Conservation (phyloP, 2,797 vertebrate genomes). For the Pseudochaenichthys georgianus region DNA sequence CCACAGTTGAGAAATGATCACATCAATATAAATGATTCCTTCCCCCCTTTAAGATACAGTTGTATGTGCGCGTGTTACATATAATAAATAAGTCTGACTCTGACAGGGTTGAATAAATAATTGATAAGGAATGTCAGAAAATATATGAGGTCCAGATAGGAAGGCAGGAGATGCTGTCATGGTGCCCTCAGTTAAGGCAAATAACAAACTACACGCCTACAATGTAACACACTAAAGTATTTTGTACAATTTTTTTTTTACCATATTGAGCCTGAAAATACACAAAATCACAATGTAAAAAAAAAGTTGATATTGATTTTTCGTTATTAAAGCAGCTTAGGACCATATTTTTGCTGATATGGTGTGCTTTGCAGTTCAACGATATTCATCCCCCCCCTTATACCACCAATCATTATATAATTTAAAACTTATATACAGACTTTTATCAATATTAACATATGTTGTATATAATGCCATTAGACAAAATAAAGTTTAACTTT, state of each 20-base stretch:
- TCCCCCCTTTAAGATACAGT: constrained; percentile 1
- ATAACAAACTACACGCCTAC: background rate
- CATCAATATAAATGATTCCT: constrained; percentile 27
- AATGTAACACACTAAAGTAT: background rate
- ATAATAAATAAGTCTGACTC: background rate
- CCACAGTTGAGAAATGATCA: constrained; percentile 41
- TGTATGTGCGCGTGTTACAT: constrained; percentile 5
- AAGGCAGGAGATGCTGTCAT: background rate
- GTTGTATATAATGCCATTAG: background rate
- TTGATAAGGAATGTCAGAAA: background rate
- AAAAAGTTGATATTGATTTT: background rate
- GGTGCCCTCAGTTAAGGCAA: background rate
- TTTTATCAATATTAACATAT: background rate
- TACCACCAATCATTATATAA: background rate
- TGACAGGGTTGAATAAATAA: background rate
- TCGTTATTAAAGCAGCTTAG: background rate
- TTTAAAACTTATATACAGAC: background rate
- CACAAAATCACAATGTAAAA: no score
- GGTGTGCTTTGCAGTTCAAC: no score
- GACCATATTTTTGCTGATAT: background rate
- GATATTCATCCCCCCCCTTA: background rate
- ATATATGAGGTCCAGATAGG: background rate
- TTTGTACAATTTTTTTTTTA: background rate
- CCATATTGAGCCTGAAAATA: background rate
- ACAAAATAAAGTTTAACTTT: background rate